Evolutionary conservation across 2,113 vertebrate genomes (phyloP).

Genomic region (Salminus brasiliensis): DNA sequence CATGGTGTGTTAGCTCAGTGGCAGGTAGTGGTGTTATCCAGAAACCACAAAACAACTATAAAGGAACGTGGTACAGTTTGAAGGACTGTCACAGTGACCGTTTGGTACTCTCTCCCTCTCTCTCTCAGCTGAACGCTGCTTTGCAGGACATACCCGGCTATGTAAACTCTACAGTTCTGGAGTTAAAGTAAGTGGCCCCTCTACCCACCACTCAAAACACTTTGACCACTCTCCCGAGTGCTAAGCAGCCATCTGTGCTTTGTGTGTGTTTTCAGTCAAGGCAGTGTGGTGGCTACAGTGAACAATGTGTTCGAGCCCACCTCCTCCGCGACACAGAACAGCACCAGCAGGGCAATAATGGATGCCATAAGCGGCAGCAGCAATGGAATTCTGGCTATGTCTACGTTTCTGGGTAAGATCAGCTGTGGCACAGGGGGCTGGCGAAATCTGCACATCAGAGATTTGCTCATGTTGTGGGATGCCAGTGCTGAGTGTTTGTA

Average conservation of each 20-base stretch:
- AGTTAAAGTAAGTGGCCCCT: slow-evolving; percentile 64
- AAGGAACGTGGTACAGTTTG: too few relatives aligned
- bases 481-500: background rate
- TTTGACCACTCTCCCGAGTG: background rate
- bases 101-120: slow-evolving; percentile 17
- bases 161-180: slow-evolving; percentile 58
- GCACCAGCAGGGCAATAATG: background rate
- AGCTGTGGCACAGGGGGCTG: background rate
- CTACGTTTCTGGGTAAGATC: background rate
- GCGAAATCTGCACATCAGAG: background rate
- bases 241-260: background rate
- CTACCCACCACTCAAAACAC: background rate
- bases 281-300: slow-evolving; percentile 71
- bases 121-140: slow-evolving; percentile 55
- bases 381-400: background rate
- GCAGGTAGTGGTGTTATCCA: too few relatives aligned
- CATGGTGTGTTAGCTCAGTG: too few relatives aligned
- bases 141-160: slow-evolving; percentile 57
- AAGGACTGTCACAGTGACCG: too few relatives aligned
- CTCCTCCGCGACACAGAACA: slow-evolving; percentile 35
- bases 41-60: too few relatives aligned
- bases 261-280: slow-evolving; percentile 59
- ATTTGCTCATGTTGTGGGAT: background rate
- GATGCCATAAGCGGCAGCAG: slow-evolving; percentile 6
- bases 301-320: slow-evolving; percentile 65